phyloP scores from a whole-genome alignment of 1,140 invertebrate species.

The Drusus annulatus region DNA sequence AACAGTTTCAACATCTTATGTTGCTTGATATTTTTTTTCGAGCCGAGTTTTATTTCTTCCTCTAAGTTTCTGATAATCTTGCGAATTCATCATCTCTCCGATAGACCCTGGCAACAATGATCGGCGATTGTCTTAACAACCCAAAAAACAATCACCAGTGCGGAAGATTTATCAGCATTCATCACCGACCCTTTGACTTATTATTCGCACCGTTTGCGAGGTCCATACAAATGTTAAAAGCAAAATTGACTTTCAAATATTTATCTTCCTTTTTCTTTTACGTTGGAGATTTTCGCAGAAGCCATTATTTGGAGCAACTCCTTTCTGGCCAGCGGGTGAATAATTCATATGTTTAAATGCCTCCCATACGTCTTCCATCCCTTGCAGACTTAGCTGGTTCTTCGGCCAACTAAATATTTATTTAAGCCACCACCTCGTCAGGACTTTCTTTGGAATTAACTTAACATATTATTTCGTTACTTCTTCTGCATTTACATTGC shows the following conservation, averaged over 20 bases:
- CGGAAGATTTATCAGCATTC: too few relatives aligned
- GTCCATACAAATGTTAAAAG: not conserved
- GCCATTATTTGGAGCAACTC: not conserved
- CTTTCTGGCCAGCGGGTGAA: not conserved
- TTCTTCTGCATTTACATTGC: not conserved
- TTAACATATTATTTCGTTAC: not conserved
- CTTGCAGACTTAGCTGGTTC: not conserved
- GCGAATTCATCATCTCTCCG: too few relatives aligned
- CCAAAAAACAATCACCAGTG: too few relatives aligned
- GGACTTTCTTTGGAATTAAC: slow-evolving; percentile 2
- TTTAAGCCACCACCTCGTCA: not conserved
- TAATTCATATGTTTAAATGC: slow-evolving; percentile 23
- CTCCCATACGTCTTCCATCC: not conserved
- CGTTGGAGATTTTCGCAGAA: not conserved
- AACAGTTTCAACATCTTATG: too few relatives aligned
- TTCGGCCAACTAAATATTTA: not conserved
- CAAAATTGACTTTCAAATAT: slow-evolving; percentile 17
- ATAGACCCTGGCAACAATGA: too few relatives aligned
- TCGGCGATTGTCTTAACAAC: too few relatives aligned
- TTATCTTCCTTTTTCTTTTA: not conserved
- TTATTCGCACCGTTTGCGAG: too few relatives aligned
- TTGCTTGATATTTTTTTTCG: too few relatives aligned
- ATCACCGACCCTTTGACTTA: too few relatives aligned
- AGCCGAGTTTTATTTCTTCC: too few relatives aligned
- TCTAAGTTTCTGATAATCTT: too few relatives aligned